A percentile compares a stretch with the other conserved stretches of the same genome.
phyloP scores from a whole-genome alignment of 2,113 vertebrate species.

The Macrotus californicus region DNA sequence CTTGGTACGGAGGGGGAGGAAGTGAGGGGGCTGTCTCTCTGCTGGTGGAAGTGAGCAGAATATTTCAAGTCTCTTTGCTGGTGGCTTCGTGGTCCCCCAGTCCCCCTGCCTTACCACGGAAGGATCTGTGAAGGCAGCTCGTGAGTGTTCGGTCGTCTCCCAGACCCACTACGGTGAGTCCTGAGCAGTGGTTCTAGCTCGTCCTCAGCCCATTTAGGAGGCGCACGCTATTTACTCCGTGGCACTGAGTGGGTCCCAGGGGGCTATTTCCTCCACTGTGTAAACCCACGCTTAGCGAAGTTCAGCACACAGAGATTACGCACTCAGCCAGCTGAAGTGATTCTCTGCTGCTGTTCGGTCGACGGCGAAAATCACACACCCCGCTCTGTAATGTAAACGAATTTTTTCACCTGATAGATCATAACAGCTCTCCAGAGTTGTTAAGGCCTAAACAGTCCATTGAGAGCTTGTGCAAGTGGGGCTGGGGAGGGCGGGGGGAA shows the following conservation, averaged over 20 bases:
- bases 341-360: background rate
- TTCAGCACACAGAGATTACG: background rate
- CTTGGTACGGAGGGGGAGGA: rapidly evolving
- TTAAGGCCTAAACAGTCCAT: background rate
- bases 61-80: background rate
- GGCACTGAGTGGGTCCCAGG: rapidly evolving
- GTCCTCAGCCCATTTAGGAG: rapidly evolving
- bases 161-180: rapidly evolving
- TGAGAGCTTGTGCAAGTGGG: background rate
- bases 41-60: background rate
- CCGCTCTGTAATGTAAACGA: background rate
- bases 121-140: background rate
- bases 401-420: slow-evolving; percentile 25
- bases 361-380: background rate
- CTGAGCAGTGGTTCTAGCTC: rapidly evolving
- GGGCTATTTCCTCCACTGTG: background rate
- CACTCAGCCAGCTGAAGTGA: background rate
- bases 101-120: rapidly evolving
- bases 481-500: rapidly evolving
- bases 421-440: slow-evolving; percentile 24
- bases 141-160: background rate
- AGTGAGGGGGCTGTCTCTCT: background rate
- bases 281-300: background rate
- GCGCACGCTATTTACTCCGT: rapidly evolving
- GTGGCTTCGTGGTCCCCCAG: background rate